These are phyloP conservation scores for Scrobipalpa atriplicella DNA, from an alignment of 2,888 invertebrate species.

Conservation along the genomic window DNA sequence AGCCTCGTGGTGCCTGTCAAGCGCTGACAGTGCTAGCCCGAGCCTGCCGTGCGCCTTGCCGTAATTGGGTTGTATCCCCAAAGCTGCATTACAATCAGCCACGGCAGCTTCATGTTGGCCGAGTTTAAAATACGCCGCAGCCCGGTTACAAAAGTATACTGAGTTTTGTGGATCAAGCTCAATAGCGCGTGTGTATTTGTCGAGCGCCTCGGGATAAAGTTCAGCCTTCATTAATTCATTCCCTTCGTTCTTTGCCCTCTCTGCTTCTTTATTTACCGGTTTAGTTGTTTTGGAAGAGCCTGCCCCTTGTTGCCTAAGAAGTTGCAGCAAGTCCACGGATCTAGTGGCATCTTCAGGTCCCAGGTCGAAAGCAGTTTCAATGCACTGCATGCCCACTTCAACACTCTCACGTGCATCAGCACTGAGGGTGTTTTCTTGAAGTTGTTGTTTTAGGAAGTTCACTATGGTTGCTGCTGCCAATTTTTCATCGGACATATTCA, in stretches of 20 bases:
- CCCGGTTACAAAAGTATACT: conserved; percentile 98
- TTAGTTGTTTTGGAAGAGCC: conserved; percentile 39
- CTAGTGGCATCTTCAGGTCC: conserved; percentile 70
- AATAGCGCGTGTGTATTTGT: conserved; percentile 94
- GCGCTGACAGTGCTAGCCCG: conserved; percentile 93
- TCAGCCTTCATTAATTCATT: conserved; percentile 94
- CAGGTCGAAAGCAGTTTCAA: conserved; percentile 94
- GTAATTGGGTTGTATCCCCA: conserved; percentile 94
- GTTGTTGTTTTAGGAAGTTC: conserved; percentile 81
- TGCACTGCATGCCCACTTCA: conserved; percentile 97
- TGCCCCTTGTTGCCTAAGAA: conserved; percentile 49
- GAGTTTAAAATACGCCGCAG: conserved; percentile 96
- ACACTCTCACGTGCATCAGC: conserved; percentile 87
- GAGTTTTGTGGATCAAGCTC: conserved; percentile 93
- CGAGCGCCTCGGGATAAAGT: conserved; percentile 90
- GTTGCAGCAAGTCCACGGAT: conserved; percentile 62
- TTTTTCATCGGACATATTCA: conserved; percentile 69
- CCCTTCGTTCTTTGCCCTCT: conserved; percentile 93
- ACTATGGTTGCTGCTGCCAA: conserved; percentile 82
- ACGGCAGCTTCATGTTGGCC: conserved; percentile 93
- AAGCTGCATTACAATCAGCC: conserved; percentile 94
- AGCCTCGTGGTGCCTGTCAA: conserved; percentile 92
- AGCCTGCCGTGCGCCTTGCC: conserved; percentile 97
- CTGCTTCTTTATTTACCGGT: conserved; percentile 86
- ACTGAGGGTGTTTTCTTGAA: conserved; percentile 73